phyloP scores from a whole-genome alignment of 23 tunicate genomes.

The Phallusia fumigata region DNA sequence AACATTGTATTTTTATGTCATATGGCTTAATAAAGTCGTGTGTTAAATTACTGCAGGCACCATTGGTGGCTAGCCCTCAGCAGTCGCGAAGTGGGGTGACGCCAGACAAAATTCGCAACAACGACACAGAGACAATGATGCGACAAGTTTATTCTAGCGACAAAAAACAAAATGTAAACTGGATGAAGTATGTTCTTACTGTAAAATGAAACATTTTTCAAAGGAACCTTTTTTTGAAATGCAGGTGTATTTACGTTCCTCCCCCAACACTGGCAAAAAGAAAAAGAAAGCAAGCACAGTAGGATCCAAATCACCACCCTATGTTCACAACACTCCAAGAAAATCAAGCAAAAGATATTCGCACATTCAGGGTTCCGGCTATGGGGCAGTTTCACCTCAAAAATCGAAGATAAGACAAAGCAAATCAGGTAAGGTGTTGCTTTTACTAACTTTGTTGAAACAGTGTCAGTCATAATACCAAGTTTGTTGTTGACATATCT shows the following conservation, averaged over 20 bases:
- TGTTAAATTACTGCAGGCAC: conserved; percentile 21
- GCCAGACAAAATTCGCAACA: conserved; percentile 28
- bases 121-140: conserved; percentile 88
- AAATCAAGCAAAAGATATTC: conserved; percentile 40
- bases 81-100: conserved; percentile 37
- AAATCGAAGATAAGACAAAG: background rate
- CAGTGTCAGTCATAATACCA: too few species aligned
- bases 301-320: background rate
- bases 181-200: too few species aligned
- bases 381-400: conserved; percentile 13
- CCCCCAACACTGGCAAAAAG: background rate
- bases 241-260: too few species aligned
- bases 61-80: conserved; percentile 40
- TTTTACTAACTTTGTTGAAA: too few species aligned
- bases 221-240: too few species aligned
- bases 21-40: background rate
- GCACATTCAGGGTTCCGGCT: conserved; percentile 47
- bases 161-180: background rate
- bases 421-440: background rate
- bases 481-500: too few species aligned
- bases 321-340: conserved; percentile 30
- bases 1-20: too few species aligned
- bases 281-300: background rate
- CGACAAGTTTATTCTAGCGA: conserved; percentile 72
- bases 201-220: too few species aligned